Conservation (phyloP, 2,113 vertebrate species). For the Pelmatolapia mariae region DNA sequence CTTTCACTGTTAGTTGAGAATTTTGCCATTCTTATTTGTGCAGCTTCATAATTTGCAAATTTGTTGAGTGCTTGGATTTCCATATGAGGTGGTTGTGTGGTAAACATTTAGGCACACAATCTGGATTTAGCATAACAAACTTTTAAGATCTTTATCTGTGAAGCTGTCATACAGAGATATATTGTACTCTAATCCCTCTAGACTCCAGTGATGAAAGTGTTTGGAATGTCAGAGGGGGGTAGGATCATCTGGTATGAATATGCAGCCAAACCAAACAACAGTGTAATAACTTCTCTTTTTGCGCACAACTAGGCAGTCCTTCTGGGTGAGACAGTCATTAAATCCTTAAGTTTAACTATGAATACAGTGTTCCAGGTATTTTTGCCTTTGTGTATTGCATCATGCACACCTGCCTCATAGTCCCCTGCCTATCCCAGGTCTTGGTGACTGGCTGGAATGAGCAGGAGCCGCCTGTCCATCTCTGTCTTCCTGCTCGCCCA, state of each 20-base stretch:
- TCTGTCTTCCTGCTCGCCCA: slow-evolving; percentile 48
- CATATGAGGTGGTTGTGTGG: not conserved
- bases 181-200: not conserved
- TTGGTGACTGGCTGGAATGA: slow-evolving; percentile 56
- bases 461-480: slow-evolving; percentile 44
- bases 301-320: not conserved
- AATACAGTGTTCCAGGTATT: not conserved
- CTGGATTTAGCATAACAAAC: not conserved
- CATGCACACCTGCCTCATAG: slow-evolving; percentile 47
- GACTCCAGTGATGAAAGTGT: not conserved
- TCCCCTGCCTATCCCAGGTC: slow-evolving; percentile 56
- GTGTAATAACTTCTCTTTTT: not conserved
- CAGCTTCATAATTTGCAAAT: not conserved
- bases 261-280: slow-evolving; percentile 16
- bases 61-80: not conserved
- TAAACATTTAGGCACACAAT: slow-evolving; percentile 15
- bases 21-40: not conserved
- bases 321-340: not conserved
- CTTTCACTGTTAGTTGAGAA: not conserved
- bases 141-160: not conserved
- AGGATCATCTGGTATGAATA: not conserved
- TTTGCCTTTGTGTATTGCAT: not conserved
- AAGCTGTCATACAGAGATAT: not conserved
- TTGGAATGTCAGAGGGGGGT: not conserved
- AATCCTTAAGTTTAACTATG: not conserved